A percentile compares a stretch with the other conserved stretches of the same genome.
phyloP scores from a whole-genome alignment of 2,113 vertebrate species.

The Percina caprodes region DNA sequence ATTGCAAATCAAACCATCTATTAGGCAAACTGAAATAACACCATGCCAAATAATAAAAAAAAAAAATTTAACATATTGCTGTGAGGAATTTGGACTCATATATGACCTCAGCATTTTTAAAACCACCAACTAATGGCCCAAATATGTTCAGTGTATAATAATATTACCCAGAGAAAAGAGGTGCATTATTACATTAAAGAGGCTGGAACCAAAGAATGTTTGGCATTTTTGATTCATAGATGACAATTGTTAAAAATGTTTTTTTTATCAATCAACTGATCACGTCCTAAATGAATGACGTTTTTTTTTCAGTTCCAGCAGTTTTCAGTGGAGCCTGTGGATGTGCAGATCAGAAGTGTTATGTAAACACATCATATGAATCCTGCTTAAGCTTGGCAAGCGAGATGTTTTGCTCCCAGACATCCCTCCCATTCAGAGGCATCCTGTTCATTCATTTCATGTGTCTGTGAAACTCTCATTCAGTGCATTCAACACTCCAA shows the following conservation, averaged over 20 bases:
- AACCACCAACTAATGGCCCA: not conserved
- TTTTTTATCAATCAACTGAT: not conserved
- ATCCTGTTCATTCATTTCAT: conserved; percentile 65
- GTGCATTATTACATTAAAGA: not conserved
- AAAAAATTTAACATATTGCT: too few relatives aligned
- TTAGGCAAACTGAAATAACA: too few relatives aligned
- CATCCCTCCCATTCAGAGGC: conserved; percentile 58
- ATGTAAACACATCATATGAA: conserved; percentile 18
- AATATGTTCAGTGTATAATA: too few relatives aligned
- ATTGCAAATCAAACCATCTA: too few relatives aligned
- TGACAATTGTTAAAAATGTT: not conserved
- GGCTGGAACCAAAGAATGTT: not conserved
- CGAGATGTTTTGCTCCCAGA: conserved; percentile 6
- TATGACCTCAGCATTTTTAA: not conserved
- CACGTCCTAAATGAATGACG: not conserved
- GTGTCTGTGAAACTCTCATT: conserved; percentile 67
- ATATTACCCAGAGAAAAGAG: not conserved
- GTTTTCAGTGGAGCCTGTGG: not conserved
- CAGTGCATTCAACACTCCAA: conserved; percentile 53
- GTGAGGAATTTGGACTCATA: not conserved
- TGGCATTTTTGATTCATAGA: not conserved
- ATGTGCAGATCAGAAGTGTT: conserved; percentile 12
- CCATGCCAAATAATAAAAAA: too few relatives aligned
- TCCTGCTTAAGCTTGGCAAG: conserved; percentile 33
- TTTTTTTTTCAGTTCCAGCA: not conserved